These are phyloP conservation scores for Callyntrura sp. DNA, from an alignment of 2,888 invertebrate species.

Conservation along the genomic window DNA sequence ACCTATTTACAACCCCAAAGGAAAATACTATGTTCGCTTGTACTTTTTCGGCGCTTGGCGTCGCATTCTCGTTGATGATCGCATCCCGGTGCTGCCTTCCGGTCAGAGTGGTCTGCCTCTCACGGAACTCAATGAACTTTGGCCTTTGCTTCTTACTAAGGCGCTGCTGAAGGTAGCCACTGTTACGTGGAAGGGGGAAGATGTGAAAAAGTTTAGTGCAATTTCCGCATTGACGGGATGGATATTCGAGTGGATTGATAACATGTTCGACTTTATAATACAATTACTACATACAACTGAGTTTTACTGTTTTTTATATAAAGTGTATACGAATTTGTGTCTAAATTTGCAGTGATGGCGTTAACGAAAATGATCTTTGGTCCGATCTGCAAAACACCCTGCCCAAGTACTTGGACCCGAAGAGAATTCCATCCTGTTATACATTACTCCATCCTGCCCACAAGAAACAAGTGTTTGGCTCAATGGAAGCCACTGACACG, in stretches of 20 bases:
- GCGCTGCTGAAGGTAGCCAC: constrained; percentile 77
- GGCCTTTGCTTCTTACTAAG: constrained; percentile 78
- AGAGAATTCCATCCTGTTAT: constrained; percentile 57
- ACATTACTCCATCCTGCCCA: not conserved
- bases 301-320: not conserved
- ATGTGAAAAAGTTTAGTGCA: constrained; percentile 69
- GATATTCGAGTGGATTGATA: constrained; percentile 76
- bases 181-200: constrained; percentile 49
- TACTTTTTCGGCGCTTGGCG: constrained; percentile 79
- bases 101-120: constrained; percentile 73
- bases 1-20: constrained; percentile 72
- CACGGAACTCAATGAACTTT: constrained; percentile 72
- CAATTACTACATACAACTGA: not conserved
- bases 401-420: constrained; percentile 71
- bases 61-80: constrained; percentile 78
- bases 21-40: constrained; percentile 76
- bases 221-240: constrained; percentile 78
- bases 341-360: constrained; percentile 50
- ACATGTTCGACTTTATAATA: constrained; percentile 46
- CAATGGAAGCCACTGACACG: constrained; percentile 8
- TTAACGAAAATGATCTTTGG: constrained; percentile 71
- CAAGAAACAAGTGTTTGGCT: constrained; percentile 22
- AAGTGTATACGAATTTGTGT: too few relatives aligned
- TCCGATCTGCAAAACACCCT: constrained; percentile 70
- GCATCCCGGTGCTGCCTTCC: constrained; percentile 69